These are phyloP conservation scores for Lampris incognitus DNA, from an alignment of 2,113 vertebrate genomes.

Conservation along the genomic window DNA sequence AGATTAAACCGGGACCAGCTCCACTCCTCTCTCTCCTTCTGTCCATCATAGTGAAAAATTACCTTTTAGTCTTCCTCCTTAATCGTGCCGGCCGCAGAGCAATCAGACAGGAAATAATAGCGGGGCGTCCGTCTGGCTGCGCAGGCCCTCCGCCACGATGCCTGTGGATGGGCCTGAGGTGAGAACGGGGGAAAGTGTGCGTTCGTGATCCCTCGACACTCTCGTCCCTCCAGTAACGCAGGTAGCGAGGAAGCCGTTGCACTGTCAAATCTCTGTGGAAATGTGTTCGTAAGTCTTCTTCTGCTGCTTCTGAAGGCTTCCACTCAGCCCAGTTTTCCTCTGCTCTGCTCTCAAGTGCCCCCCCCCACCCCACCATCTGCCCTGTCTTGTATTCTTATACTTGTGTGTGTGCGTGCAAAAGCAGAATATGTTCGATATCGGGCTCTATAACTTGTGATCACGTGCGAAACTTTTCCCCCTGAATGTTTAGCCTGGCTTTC, in stretches of 20 bases:
- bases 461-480: constrained; percentile 8
- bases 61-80: constrained; percentile 75
- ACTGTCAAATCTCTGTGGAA: constrained; percentile 53
- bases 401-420: constrained; percentile 19
- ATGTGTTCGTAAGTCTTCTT: constrained; percentile 67
- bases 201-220: constrained; percentile 67
- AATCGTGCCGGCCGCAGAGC: constrained; percentile 69
- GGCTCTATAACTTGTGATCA: constrained; percentile 11
- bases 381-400: constrained; percentile 16
- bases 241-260: constrained; percentile 57
- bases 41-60: constrained; percentile 79
- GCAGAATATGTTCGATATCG: constrained; percentile 16
- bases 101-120: constrained; percentile 75
- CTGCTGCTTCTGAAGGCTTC: constrained; percentile 37
- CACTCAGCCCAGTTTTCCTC: constrained; percentile 43
- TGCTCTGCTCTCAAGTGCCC: constrained; percentile 8
- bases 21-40: constrained; percentile 63
- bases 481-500: not conserved
- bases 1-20: constrained; percentile 73
- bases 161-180: constrained; percentile 55
- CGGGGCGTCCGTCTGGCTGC: constrained; percentile 49
- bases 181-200: constrained; percentile 48
- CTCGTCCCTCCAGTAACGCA: constrained; percentile 64
- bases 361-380: constrained; percentile 16
- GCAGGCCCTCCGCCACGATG: constrained; percentile 43